Evolutionary conservation across 2,113 vertebrate species (phyloP), one percentile per base, ranked within the genome.

Genomic region (Alosa alosa): DNA sequence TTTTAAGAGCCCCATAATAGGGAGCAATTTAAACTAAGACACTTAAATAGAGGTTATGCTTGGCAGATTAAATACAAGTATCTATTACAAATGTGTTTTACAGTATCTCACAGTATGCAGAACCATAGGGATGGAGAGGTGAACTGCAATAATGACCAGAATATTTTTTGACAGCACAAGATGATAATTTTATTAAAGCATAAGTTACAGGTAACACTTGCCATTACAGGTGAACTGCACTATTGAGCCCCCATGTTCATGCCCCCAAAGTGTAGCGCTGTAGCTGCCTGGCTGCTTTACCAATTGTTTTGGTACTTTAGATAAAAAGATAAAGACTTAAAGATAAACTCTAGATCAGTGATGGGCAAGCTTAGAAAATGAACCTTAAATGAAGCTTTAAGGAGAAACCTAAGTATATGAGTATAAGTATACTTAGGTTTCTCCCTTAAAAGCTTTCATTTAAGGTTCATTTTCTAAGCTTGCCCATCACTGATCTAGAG

Each of bases 31-130:
- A 39, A 78, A 78, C 72, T 36, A 13, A 17, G 31, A 13, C 72
- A 39, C 31, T 78, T 78, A 17, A 78, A 78, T 78, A 78, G 72
- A 78, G 72, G 72, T 78, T 78, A 39, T 39, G 72, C 72, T 78
- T 78, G 10, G 72, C 72, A 78, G 72, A 78, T 78, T 78, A 78
- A 78, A 78, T 39, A 15, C 11, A 78, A 78, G 72, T 78, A 78
- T 60, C 55, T 22, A 78, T 78, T 78, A 78, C 72, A 39, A 39
- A 78, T 78, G 72, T 36, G 11, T 72, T 72, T 78, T 78, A 78
- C 72, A 15, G 72, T 41, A 11, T 78, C 13, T 36, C 36, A 11
- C n/a, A 31, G 64, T 72, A 25, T 72, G n/a, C 9, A 25, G 20
- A 64, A 7, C n/a, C 10, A 72, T 25, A 72, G 64, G 25, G 1